Conservation (phyloP, 2,888 invertebrate genomes). For the Drosophila anceps region DNA sequence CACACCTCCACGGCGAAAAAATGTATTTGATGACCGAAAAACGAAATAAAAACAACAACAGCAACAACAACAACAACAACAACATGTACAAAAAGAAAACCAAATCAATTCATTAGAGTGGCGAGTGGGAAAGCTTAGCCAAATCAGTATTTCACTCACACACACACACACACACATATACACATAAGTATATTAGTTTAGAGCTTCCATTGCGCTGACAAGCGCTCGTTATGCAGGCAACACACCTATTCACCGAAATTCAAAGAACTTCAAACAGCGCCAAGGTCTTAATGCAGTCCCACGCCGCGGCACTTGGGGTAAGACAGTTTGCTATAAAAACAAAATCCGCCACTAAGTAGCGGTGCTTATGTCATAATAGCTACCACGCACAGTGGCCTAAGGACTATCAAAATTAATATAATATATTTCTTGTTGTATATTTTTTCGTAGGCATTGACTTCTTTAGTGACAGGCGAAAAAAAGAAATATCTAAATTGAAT, state of each 20-base stretch:
- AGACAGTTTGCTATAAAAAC: constrained; percentile 62
- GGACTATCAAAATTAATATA: background rate
- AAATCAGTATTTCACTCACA: constrained; percentile 51
- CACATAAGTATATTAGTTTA: constrained; percentile 7
- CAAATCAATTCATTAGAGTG: constrained; percentile 74
- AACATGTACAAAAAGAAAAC: background rate
- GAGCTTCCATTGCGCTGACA: constrained; percentile 28
- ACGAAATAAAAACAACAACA: constrained; percentile 27
- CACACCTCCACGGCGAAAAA: constrained; percentile 12
- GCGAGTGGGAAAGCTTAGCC: constrained; percentile 67
- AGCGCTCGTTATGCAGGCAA: constrained; percentile 51
- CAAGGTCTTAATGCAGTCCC: constrained; percentile 29
- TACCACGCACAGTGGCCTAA: constrained; percentile 53
- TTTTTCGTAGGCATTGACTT: too few species aligned
- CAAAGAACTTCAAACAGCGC: constrained; percentile 72
- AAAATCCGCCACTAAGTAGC: constrained; percentile 77
- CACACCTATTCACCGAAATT: constrained; percentile 47
- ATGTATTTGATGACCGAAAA: constrained; percentile 29
- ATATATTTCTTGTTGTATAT: too few species aligned
- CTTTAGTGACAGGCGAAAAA: too few species aligned
- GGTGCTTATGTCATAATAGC: constrained; percentile 76
- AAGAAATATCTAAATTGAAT: too few species aligned
- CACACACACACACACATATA: background rate
- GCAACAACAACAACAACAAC: constrained; percentile 35
- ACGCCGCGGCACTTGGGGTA: constrained; percentile 2